These are phyloP conservation scores for Corythornis vintsioides DNA, from an alignment of 2,113 vertebrate species.

Conservation along the genomic window DNA sequence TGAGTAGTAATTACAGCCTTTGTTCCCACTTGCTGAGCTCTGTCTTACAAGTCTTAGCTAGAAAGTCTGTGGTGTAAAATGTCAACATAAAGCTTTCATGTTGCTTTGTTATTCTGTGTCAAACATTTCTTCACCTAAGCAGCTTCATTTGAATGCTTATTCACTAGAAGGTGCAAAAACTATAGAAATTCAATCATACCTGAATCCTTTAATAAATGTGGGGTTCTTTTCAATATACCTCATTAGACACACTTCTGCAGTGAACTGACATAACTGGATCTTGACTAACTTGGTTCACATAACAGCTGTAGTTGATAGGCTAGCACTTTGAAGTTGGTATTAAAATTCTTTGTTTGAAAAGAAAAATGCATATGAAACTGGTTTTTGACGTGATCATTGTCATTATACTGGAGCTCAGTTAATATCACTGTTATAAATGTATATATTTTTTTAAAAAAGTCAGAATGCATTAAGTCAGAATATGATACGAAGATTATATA, in stretches of 20 bases:
- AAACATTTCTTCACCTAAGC: not conserved
- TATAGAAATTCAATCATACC: not conserved
- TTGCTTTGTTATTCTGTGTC: not conserved
- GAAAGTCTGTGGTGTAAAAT: not conserved
- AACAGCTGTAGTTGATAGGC: not conserved
- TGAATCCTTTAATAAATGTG: not conserved
- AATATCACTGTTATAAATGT: not conserved
- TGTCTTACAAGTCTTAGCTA: not conserved
- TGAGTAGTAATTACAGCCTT: not conserved
- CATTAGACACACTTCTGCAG: not conserved
- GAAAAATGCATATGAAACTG: not conserved
- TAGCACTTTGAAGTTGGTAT: not conserved
- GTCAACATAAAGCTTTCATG: not conserved
- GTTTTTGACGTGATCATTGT: not conserved
- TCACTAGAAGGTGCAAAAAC: not conserved
- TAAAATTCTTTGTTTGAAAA: not conserved
- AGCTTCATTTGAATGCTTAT: not conserved
- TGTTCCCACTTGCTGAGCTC: not conserved
- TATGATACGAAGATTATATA: not conserved
- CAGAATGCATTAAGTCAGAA: not conserved
- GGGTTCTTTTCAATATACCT: not conserved
- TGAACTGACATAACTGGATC: not conserved
- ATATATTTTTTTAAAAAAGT: not conserved
- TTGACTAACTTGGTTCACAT: not conserved
- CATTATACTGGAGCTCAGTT: not conserved